These are phyloP conservation scores for Drosophila arawakana DNA, from an alignment of 1,140 invertebrate genomes.

Conservation along the genomic window DNA sequence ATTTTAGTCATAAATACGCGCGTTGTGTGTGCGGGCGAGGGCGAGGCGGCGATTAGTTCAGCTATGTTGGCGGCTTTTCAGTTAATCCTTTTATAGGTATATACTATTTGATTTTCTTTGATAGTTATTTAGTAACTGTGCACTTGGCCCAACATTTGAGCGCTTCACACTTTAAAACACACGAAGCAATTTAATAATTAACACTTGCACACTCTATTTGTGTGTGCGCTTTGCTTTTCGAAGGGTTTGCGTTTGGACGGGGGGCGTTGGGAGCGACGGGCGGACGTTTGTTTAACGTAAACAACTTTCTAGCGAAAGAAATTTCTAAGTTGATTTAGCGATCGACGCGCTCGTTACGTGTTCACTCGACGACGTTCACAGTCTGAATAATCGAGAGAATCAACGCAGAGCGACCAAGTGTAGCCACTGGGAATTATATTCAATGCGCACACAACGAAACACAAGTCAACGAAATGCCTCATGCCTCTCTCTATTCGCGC, in stretches of 20 bases:
- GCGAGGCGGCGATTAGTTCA: conserved; percentile 70
- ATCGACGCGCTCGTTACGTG: conserved; percentile 74
- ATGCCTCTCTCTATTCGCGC: background rate
- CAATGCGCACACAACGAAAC: conserved; percentile 14
- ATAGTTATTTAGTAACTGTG: conserved; percentile 10
- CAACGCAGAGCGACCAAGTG: conserved; percentile 69
- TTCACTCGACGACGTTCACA: conserved; percentile 83
- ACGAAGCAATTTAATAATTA: background rate
- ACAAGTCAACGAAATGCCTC: background rate
- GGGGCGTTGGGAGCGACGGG: background rate
- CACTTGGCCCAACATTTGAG: conserved; percentile 63
- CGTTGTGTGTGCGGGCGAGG: conserved; percentile 59
- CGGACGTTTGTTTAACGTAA: conserved; percentile 16
- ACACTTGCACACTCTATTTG: conserved; percentile 23
- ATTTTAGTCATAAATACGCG: conserved; percentile 84
- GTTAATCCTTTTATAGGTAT: conserved; percentile 43
- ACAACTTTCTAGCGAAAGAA: conserved; percentile 43
- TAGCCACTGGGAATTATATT: conserved; percentile 61
- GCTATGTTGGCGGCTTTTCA: conserved; percentile 76
- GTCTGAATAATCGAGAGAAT: conserved; percentile 78
- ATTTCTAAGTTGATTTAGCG: conserved; percentile 45
- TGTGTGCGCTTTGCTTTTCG: background rate
- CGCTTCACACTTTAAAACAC: conserved; percentile 37
- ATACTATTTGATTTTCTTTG: background rate
- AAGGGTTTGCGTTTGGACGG: no score